phyloP scores from a whole-genome alignment of 2,797 vertebrate species.

The Sebastes diaconus region DNA sequence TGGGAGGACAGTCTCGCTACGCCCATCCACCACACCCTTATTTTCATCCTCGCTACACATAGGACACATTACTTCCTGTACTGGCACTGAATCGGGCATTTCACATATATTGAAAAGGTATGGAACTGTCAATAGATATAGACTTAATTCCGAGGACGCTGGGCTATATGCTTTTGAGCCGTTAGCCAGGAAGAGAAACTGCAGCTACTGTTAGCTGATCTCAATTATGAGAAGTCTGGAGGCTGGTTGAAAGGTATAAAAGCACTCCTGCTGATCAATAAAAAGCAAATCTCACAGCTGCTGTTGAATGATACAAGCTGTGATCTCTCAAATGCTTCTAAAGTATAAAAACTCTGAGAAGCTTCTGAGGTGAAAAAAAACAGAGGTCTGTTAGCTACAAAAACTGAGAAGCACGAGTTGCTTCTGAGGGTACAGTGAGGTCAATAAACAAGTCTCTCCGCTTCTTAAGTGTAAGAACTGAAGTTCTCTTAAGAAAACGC shows the following conservation, averaged over 20 bases:
- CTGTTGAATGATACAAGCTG: neutral
- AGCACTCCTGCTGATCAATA: neutral
- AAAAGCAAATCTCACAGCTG: neutral
- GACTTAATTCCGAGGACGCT: neutral
- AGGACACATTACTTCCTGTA: neutral
- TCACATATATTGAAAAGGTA: neutral
- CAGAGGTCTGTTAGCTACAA: neutral
- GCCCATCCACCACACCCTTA: neutral
- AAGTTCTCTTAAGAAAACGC: neutral
- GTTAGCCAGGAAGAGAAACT: neutral
- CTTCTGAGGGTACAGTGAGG: neutral
- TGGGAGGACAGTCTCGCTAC: neutral
- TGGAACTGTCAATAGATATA: neutral
- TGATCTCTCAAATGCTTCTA: neutral
- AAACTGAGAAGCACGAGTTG: neutral
- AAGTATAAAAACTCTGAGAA: neutral
- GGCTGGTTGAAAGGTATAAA: neutral
- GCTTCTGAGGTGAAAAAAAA: neutral
- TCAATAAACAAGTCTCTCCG: constrained; percentile 3
- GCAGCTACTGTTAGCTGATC: neutral
- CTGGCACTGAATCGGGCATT: neutral
- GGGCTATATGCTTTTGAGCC: neutral
- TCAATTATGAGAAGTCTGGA: neutral
- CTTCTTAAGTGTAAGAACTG: neutral
- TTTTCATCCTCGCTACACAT: neutral